phyloP scores from a whole-genome alignment of 2,888 invertebrate species.

The Ectropis crepuscularia region DNA sequence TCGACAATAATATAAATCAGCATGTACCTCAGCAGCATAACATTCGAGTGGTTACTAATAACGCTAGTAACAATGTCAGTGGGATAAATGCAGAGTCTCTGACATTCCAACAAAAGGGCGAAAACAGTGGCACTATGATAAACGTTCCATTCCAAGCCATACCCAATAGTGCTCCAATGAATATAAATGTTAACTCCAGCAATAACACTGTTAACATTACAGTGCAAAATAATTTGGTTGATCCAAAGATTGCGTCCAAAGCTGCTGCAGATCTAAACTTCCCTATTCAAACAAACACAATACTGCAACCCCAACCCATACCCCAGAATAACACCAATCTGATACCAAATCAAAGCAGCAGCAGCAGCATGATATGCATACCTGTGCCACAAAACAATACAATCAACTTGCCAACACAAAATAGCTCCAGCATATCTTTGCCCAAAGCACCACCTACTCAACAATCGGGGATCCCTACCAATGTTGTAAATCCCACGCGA shows the following conservation, averaged over 20 bases:
- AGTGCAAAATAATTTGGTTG: slow-evolving; percentile 79
- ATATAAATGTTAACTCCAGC: slow-evolving; percentile 80
- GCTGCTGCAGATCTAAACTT: slow-evolving; percentile 72
- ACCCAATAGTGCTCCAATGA: slow-evolving; percentile 81
- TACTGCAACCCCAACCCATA: slow-evolving; percentile 38
- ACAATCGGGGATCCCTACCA: slow-evolving; percentile 87
- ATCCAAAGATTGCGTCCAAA: slow-evolving; percentile 80
- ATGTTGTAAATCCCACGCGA: slow-evolving; percentile 88
- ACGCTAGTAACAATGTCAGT: slow-evolving; percentile 63
- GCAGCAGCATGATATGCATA: slow-evolving; percentile 74
- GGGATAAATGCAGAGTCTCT: slow-evolving; percentile 67
- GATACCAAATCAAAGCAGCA: slow-evolving; percentile 38
- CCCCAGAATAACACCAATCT: slow-evolving; percentile 63
- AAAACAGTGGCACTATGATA: slow-evolving; percentile 76
- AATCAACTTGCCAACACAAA: slow-evolving; percentile 79
- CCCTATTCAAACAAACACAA: slow-evolving; percentile 67
- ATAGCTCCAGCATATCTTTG: slow-evolving; percentile 84
- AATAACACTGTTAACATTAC: slow-evolving; percentile 81
- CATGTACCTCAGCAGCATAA: slow-evolving; percentile 79
- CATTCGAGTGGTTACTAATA: slow-evolving; percentile 78
- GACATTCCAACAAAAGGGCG: slow-evolving; percentile 74
- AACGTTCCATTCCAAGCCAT: slow-evolving; percentile 82
- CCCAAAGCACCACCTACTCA: slow-evolving; percentile 86
- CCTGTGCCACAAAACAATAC: slow-evolving; percentile 73
- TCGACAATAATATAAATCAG: slow-evolving; percentile 71